phyloP scores from a whole-genome alignment of 2,888 invertebrate genomes.

The Sericinus montela region DNA sequence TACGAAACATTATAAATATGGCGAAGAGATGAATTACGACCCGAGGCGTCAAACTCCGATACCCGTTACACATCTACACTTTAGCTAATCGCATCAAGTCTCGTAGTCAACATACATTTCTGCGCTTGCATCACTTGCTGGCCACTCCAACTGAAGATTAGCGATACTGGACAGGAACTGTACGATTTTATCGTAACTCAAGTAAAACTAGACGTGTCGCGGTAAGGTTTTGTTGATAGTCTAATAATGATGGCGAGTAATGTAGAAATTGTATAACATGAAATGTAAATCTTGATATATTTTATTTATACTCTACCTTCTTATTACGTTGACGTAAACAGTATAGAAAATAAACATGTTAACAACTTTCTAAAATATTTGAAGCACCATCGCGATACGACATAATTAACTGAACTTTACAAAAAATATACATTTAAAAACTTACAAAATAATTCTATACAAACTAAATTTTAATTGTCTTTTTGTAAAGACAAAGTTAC shows the following conservation, averaged over 20 bases:
- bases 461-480: too few species aligned
- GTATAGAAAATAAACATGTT: too few species aligned
- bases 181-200: slow-evolving; percentile 22
- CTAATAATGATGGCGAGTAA: slow-evolving; percentile 7
- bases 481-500: too few species aligned
- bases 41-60: slow-evolving; percentile 13
- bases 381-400: too few species aligned
- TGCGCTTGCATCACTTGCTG: slow-evolving; percentile 20
- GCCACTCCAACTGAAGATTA: slow-evolving; percentile 21
- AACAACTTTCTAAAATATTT: too few species aligned
- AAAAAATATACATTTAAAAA: too few species aligned
- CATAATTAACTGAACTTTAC: too few species aligned
- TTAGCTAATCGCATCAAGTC: slow-evolving; percentile 20
- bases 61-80: slow-evolving; percentile 1
- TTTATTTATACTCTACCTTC: too few species aligned
- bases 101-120: slow-evolving; percentile 21
- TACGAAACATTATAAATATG: slow-evolving; percentile 4
- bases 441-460: too few species aligned
- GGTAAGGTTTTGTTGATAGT: slow-evolving; percentile 19
- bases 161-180: slow-evolving; percentile 24
- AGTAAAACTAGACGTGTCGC: slow-evolving; percentile 19
- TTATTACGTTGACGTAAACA: too few species aligned
- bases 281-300: too few species aligned
- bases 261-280: slow-evolving; percentile 8
- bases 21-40: slow-evolving; percentile 9